phyloP scores from a whole-genome alignment of 1,140 invertebrate species.

The Drosophila malerkotliana region DNA sequence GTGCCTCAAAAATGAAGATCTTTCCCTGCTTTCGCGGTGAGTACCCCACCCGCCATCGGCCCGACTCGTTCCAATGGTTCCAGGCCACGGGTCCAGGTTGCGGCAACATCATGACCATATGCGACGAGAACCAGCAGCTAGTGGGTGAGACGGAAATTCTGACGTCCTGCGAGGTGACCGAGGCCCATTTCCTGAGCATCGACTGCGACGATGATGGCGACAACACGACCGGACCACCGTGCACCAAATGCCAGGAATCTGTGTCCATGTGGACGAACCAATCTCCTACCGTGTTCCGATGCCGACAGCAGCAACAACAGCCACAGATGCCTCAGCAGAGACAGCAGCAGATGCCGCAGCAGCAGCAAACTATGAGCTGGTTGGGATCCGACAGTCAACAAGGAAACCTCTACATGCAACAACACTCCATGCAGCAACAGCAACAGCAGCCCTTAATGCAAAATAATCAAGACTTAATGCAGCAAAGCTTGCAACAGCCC shows the following conservation, averaged over 20 bases:
- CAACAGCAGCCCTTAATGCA: neutral
- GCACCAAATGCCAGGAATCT: neutral
- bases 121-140: conserved; percentile 2
- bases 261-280: neutral
- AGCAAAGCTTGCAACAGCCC: neutral
- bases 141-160: conserved; percentile 20
- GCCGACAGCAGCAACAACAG: conserved; percentile 1
- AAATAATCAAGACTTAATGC: neutral
- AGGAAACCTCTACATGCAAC: neutral
- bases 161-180: conserved; percentile 54
- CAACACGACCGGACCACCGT: neutral
- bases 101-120: conserved; percentile 13
- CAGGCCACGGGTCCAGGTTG: conserved; percentile 4
- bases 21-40: conserved; percentile 38
- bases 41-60: conserved; percentile 33
- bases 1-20: conserved; percentile 5
- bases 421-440: neutral
- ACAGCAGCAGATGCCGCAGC: neutral
- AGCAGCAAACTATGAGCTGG: neutral
- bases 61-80: conserved; percentile 29
- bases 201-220: neutral
- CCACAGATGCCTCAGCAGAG: neutral
- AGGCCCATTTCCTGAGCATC: conserved; percentile 48
- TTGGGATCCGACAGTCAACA: neutral
- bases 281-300: neutral